Conservation (phyloP, 2,113 vertebrate species). For the Embiotoca jacksoni region DNA sequence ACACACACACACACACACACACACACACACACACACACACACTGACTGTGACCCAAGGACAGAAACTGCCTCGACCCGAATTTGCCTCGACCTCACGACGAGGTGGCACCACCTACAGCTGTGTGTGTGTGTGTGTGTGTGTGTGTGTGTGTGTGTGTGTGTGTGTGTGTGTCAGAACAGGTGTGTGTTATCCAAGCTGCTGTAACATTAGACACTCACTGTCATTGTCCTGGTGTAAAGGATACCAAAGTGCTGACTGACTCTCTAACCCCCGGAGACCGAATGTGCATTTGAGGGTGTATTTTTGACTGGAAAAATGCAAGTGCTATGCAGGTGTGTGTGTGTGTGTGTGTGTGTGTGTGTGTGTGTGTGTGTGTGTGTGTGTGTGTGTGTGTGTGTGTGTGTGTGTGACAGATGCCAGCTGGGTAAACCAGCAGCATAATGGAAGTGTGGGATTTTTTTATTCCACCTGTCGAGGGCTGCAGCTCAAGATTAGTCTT, state of each 20-base stretch:
- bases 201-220: constrained; percentile 61
- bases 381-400: neutral
- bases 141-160: constrained; percentile 26
- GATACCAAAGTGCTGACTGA: constrained; percentile 60
- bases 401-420: constrained; percentile 23
- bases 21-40: constrained; percentile 10
- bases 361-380: neutral
- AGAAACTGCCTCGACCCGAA: constrained; percentile 8
- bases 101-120: constrained; percentile 8
- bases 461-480: neutral
- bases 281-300: neutral
- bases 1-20: neutral
- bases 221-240: constrained; percentile 66
- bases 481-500: neutral
- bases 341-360: neutral
- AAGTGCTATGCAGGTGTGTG: constrained; percentile 6
- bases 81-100: constrained; percentile 1
- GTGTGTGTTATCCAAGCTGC: constrained; percentile 47
- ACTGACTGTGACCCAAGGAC: neutral
- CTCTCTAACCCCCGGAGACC: constrained; percentile 9
- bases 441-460: neutral
- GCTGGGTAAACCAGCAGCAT: constrained; percentile 22
- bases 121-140: constrained; percentile 13
- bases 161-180: constrained; percentile 26
- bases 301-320: constrained; percentile 33